Evolutionary conservation across 2,797 vertebrate species (phyloP).

Genomic region (Anabacerthia variegaticeps): DNA sequence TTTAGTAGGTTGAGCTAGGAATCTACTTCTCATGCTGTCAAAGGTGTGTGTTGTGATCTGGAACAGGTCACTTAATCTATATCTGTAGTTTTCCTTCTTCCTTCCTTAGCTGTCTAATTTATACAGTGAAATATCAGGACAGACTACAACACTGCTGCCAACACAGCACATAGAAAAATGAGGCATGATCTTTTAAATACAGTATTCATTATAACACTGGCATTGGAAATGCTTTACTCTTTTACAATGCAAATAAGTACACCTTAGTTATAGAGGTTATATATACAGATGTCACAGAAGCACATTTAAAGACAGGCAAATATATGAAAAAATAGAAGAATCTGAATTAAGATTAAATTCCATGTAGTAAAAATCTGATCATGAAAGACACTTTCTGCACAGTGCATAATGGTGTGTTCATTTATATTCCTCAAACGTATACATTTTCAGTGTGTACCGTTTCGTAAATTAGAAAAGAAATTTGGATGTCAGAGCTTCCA

Average conservation of each 20-base stretch:
- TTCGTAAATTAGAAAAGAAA: background rate
- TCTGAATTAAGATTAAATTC: background rate
- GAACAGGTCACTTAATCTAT: constrained; percentile 1
- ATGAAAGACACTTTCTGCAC: background rate
- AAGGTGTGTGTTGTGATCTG: background rate
- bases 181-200: constrained; percentile 34
- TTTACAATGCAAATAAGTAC: constrained; percentile 27
- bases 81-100: background rate
- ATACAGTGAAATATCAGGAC: constrained; percentile 34
- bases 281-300: background rate
- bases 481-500: background rate
- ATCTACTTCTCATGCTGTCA: background rate
- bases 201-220: constrained; percentile 19
- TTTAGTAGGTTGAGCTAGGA: background rate
- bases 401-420: background rate
- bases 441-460: background rate
- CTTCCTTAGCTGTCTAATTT: constrained; percentile 30
- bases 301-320: background rate
- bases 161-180: background rate
- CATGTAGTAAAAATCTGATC: background rate
- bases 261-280: background rate
- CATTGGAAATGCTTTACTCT: background rate
- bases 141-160: background rate
- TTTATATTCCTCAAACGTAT: background rate
- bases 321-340: background rate